Evolutionary conservation across 1,140 invertebrate genomes (phyloP), one percentile per base, ranked within the genome.

Genomic region (Zelostemma sp.): DNA sequence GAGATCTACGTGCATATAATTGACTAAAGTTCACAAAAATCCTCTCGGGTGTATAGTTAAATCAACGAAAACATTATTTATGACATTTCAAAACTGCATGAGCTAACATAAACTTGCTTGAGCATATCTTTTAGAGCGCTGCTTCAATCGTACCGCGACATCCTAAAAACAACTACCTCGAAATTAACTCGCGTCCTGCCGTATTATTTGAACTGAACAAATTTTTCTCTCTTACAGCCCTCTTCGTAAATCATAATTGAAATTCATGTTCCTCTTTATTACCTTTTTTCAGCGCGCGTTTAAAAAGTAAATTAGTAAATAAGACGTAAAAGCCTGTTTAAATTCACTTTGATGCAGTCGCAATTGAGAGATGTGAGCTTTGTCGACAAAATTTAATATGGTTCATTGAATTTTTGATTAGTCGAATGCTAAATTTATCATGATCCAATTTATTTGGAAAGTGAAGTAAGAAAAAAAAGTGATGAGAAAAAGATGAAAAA

Each of bases 41-140:
- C 48, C 5, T 9, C 38, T 12, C 17, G 40, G 46, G 11, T 8
- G 50, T 17, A 51, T 41, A 41, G 35, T 50, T 35, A 55, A 54
- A 35, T 38, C n/a, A 16, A 46, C 59, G 50, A 47, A 72, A 60
- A 47, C 40, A 17, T 64, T 64, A 67, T 67, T 71, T 67, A 71
- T 9, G 59, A 56, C 63, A 61, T 62, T 66, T 66, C 56, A 59
- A 72, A 72, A 47, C 1, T 21, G 43, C 35, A 12, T 35, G 46
- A 45, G 15, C 46, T 14, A 12, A 18, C 68, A 63, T 72, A 63
- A 72, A 72, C 50, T 56, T 48, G 46, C n/a, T 35, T 43, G 53
- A 14, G 21, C 8, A 41, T 41, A 38, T 56, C 17, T 57, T 48
- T 63, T 62, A 59, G 53, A 45, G 48, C 6, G n/a, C 3, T 33